These are phyloP conservation scores for Fabriciana adippe DNA, from an alignment of 2,888 invertebrate species.

Conservation along the genomic window DNA sequence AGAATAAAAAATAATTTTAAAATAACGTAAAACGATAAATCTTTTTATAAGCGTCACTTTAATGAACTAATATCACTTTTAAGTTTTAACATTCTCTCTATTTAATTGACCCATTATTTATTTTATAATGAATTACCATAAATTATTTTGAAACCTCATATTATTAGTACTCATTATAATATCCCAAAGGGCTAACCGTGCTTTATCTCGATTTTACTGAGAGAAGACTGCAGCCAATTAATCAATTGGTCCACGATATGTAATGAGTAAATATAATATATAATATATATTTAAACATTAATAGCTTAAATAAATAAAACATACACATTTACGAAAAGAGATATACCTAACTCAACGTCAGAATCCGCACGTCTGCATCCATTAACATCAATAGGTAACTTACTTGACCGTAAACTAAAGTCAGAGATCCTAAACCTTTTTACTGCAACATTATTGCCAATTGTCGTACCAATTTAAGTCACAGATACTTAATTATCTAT, in stretches of 20 bases:
- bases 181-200: conserved; percentile 5
- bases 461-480: background rate
- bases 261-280: background rate
- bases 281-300: background rate
- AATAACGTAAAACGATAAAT: too few species aligned
- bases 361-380: conserved; percentile 21
- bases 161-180: background rate
- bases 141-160: background rate
- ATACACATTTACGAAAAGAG: background rate
- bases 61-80: too few species aligned
- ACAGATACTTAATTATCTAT: too few species aligned
- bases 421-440: conserved; percentile 12
- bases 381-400: conserved; percentile 24
- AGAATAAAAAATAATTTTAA: too few species aligned
- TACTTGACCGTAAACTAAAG: conserved; percentile 47
- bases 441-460: background rate
- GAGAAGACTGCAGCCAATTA: background rate
- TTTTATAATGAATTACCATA: background rate
- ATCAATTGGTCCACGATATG: background rate
- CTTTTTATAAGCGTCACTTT: too few species aligned
- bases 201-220: conserved; percentile 14
- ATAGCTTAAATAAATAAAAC: background rate
- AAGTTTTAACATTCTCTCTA: too few species aligned
- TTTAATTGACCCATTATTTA: too few species aligned
- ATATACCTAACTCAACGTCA: conserved; percentile 3